These are phyloP conservation scores for Bruchidius siliquastri DNA, from an alignment of 2,888 invertebrate genomes.

Conservation along the genomic window DNA sequence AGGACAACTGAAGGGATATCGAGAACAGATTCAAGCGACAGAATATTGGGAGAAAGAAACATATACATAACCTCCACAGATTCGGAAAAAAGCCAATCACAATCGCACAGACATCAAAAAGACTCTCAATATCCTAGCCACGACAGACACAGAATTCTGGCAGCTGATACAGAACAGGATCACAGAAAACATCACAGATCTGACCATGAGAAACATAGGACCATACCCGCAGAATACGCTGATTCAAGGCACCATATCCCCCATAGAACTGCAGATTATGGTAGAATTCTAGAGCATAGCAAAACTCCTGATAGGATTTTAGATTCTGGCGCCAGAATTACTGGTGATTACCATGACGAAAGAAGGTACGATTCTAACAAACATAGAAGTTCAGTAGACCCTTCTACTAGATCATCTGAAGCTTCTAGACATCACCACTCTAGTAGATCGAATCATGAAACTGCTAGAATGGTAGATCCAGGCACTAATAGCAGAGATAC, in stretches of 20 bases:
- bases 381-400: background rate
- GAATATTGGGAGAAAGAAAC: background rate
- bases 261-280: background rate
- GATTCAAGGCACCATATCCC: background rate
- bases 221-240: background rate
- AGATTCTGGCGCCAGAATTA: background rate
- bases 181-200: background rate
- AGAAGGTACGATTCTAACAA: background rate
- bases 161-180: background rate
- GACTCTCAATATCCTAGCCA: background rate
- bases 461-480: background rate
- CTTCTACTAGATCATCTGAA: background rate
- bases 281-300: background rate
- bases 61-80: background rate
- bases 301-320: background rate
- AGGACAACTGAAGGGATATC: background rate
- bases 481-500: background rate
- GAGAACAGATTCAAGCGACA: background rate
- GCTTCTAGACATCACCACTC: background rate
- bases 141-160: background rate
- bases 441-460: background rate
- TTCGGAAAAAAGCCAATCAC: background rate
- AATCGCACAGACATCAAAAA: background rate
- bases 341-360: background rate
- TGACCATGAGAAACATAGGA: background rate